phyloP scores from a whole-genome alignment of 2,888 invertebrate species.

The Malachius bipustulatus region DNA sequence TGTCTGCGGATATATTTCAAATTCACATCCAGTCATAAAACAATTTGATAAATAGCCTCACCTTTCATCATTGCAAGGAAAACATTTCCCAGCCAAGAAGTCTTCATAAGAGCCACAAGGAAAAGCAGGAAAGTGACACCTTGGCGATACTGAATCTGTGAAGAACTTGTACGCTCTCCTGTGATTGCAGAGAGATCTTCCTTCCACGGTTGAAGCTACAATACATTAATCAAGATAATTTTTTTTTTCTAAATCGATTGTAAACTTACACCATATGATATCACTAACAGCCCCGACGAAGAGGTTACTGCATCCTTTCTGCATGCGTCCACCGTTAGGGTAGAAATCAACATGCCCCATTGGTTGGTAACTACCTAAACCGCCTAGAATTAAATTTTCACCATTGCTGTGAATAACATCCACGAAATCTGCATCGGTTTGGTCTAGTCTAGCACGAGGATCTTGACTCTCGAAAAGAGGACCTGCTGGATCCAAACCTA shows the following conservation, averaged over 20 bases:
- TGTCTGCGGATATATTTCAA: no score
- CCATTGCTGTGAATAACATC: conserved; percentile 92
- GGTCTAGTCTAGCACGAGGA: conserved; percentile 70
- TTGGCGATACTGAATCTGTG: conserved; percentile 83
- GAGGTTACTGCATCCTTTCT: conserved; percentile 84
- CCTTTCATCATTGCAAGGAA: conserved; percentile 49
- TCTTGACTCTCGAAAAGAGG: conserved; percentile 87
- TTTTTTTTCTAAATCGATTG: neutral
- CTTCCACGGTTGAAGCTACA: conserved; percentile 64
- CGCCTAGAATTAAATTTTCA: conserved; percentile 81
- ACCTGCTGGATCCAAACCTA: conserved; percentile 81
- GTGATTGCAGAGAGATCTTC: conserved; percentile 84
- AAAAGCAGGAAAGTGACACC: conserved; percentile 86
- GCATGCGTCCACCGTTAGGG: conserved; percentile 84
- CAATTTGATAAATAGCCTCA: conserved; percentile 21
- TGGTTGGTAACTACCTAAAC: conserved; percentile 72
- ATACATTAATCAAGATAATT: no score
- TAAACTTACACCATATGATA: conserved; percentile 67
- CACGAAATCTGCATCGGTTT: conserved; percentile 75
- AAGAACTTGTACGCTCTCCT: conserved; percentile 87
- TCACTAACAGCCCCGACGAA: conserved; percentile 87
- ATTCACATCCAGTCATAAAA: no score
- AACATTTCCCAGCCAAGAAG: conserved; percentile 67
- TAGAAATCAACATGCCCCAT: conserved; percentile 89
- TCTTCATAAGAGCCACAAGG: conserved; percentile 77